Percentiles rank a stretch among this genome's conserved stretches.
phyloP scores from a whole-genome alignment of 2,113 vertebrate genomes.

The Saccopteryx leptura region DNA sequence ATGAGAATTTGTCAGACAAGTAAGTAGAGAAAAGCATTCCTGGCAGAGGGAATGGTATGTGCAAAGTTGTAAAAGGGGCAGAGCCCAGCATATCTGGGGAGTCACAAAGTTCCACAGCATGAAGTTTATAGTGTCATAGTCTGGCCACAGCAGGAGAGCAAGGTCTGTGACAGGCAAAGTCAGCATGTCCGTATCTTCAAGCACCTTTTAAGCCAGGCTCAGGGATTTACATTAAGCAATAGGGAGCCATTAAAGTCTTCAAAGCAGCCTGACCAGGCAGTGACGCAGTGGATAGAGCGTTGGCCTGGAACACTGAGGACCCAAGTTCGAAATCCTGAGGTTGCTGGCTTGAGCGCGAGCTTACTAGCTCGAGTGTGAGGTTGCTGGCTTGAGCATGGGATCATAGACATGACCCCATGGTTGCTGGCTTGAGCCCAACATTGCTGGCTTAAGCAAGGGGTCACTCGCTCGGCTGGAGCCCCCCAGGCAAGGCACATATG shows the following conservation, averaged over 20 bases:
- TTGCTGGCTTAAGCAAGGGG: too few relatives aligned
- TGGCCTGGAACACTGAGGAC: too few relatives aligned
- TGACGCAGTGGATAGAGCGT: too few relatives aligned
- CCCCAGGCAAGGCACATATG: too few relatives aligned
- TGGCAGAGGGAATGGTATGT: background rate
- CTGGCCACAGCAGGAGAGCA: accelerated
- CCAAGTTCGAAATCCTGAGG: too few relatives aligned
- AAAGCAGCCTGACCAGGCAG: background rate
- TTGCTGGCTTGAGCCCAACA: too few relatives aligned
- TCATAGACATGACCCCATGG: too few relatives aligned
- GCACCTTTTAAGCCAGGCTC: background rate
- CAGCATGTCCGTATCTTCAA: background rate
- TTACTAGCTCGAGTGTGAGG: too few relatives aligned
- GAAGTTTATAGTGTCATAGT: background rate
- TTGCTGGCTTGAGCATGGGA: too few relatives aligned
- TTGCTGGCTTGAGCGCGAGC: too few relatives aligned
- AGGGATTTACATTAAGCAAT: background rate
- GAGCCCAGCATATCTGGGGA: background rate
- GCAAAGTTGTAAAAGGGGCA: background rate
- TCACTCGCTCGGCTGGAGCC: too few relatives aligned
- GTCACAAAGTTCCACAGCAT: background rate
- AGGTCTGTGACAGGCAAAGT: too few relatives aligned
- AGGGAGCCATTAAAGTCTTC: background rate
- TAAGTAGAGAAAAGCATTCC: background rate
- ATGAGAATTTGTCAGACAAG: background rate